Evolutionary conservation across 2,888 invertebrate species (phyloP).

Genomic region (Lochmaea capreae): DNA sequence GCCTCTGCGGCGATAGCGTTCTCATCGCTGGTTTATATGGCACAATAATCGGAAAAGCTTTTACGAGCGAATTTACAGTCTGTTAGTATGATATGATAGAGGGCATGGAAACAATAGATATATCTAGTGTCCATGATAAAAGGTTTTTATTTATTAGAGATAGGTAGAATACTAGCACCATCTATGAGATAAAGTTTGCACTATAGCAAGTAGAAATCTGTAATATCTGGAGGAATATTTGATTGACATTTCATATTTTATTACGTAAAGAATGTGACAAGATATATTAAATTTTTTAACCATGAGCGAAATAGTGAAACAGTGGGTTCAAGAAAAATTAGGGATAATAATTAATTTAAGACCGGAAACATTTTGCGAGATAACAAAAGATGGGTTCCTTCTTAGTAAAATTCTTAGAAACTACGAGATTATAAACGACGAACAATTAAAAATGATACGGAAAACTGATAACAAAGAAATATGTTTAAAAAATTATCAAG

Average conservation of each 20-base stretch:
- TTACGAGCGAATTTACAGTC: too few relatives aligned
- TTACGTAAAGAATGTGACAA: neutral
- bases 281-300: slow-evolving; percentile 3
- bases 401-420: slow-evolving; percentile 70
- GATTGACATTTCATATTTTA: neutral
- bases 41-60: too few relatives aligned
- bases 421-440: slow-evolving; percentile 71
- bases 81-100: too few relatives aligned
- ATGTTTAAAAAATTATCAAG: slow-evolving; percentile 66
- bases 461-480: slow-evolving; percentile 55
- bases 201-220: too few relatives aligned
- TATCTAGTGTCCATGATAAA: too few relatives aligned
- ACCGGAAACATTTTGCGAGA: slow-evolving; percentile 69
- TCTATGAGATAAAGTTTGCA: too few relatives aligned
- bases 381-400: slow-evolving; percentile 71
- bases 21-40: too few relatives aligned
- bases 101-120: too few relatives aligned
- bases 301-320: slow-evolving; percentile 72
- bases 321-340: slow-evolving; percentile 71
- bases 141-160: too few relatives aligned
- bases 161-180: too few relatives aligned
- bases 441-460: slow-evolving; percentile 67
- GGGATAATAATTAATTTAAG: slow-evolving; percentile 69
- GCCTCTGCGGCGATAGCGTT: too few relatives aligned
- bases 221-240: neutral